A percentile compares a stretch with the other conserved stretches of the same genome.
These are phyloP conservation scores for Pangasius krempfi DNA, from an alignment of 2,797 vertebrate genomes.

Conservation along the genomic window DNA sequence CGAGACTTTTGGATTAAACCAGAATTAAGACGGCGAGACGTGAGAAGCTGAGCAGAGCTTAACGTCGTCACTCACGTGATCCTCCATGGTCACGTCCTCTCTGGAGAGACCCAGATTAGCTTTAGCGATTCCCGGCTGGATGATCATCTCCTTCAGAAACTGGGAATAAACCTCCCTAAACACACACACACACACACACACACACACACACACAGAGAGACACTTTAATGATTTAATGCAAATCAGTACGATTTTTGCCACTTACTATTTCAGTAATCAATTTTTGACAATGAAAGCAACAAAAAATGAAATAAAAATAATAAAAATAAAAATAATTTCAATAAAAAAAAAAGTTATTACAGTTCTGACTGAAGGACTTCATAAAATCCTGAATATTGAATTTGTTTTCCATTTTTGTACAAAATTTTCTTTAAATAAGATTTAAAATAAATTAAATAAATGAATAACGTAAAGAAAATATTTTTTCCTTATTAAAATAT, in stretches of 20 bases:
- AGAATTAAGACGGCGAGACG: not conserved
- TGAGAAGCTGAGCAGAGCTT: not conserved
- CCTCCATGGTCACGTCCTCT: conserved; percentile 97
- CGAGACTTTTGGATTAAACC: not conserved
- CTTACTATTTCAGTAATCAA: not conserved
- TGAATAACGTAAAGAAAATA: not conserved
- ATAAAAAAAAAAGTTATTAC: no score
- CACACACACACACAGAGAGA: not conserved
- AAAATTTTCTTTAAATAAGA: not conserved
- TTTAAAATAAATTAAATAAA: not conserved
- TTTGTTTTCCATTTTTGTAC: not conserved
- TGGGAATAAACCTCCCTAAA: conserved; percentile 89
- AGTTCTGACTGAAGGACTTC: not conserved
- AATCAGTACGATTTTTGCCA: not conserved
- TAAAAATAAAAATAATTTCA: not conserved
- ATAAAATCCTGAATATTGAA: not conserved
- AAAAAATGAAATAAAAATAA: not conserved
- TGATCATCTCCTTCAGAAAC: conserved; percentile 98
- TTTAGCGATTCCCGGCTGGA: conserved; percentile 96
- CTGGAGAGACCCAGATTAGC: conserved; percentile 91
- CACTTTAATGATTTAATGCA: not conserved
- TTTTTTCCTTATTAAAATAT: no score
- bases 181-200: conserved; percentile 1
- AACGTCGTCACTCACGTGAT: conserved; percentile 84
- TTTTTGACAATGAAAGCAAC: not conserved